A percentile compares a stretch with the other conserved stretches of the same genome.
These are phyloP conservation scores for Glandiceps talaboti DNA, from an alignment of 53 echinoderm and acorn worm genomes.

Conservation along the genomic window DNA sequence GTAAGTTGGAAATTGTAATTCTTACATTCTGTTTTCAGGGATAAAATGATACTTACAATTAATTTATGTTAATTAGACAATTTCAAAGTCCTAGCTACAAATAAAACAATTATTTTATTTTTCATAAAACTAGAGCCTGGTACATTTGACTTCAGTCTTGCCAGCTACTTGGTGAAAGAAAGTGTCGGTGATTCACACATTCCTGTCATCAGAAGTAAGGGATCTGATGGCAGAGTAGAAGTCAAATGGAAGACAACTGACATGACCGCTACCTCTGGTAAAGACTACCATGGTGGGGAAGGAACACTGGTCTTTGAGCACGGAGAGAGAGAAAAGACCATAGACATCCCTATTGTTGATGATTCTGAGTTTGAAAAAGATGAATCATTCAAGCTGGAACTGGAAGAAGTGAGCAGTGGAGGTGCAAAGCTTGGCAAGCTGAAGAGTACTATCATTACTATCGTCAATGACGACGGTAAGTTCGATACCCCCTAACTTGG, in stretches of 20 bases:
- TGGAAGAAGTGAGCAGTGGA: slow-evolving; percentile 72
- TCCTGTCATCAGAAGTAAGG: slow-evolving; percentile 53
- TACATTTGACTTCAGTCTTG: slow-evolving; percentile 76
- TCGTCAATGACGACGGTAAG: slow-evolving; percentile 93
- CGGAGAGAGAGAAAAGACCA: slow-evolving; percentile 85
- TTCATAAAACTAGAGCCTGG: slow-evolving; percentile 53
- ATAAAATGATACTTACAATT: too few relatives aligned
- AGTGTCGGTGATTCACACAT: slow-evolving; percentile 69
- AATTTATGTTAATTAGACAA: too few relatives aligned
- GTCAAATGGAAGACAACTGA: slow-evolving; percentile 76
- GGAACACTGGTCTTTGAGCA: slow-evolving; percentile 81
- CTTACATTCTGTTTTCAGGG: too few relatives aligned
- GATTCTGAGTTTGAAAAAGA: slow-evolving; percentile 98
- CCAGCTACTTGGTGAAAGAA: slow-evolving; percentile 82
- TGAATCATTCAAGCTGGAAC: slow-evolving; percentile 88
- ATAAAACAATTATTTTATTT: too few relatives aligned
- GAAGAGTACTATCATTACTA: slow-evolving; percentile 91
- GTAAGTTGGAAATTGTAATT: too few relatives aligned
- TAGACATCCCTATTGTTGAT: slow-evolving; percentile 88
- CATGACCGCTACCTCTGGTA: slow-evolving; percentile 71
- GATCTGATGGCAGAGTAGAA: slow-evolving; percentile 67
- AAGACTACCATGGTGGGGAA: slow-evolving; percentile 75
- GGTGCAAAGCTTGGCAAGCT: slow-evolving; percentile 61
- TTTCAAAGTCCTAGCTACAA: too few relatives aligned
- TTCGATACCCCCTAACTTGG: too few relatives aligned